A percentile compares a stretch with the other conserved stretches of the same genome.
phyloP scores from a whole-genome alignment of 2,888 invertebrate species.

The Marasmarcha lunaedactyla region DNA sequence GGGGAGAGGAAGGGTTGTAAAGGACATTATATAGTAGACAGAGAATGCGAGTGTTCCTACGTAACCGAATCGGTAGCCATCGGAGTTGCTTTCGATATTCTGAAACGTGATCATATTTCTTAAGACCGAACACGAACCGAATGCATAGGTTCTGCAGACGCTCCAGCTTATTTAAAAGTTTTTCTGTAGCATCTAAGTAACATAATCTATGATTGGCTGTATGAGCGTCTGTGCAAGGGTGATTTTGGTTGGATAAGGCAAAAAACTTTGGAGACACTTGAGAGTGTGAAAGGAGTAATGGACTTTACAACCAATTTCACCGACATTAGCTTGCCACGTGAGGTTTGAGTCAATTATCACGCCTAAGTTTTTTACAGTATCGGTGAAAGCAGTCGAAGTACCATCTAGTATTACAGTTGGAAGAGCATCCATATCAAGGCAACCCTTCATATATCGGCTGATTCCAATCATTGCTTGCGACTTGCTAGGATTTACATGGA shows the following conservation, averaged over 20 bases:
- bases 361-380: neutral
- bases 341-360: neutral
- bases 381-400: neutral
- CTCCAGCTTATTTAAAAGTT: constrained; percentile 2
- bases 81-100: constrained; percentile 1
- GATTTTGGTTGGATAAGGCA: neutral
- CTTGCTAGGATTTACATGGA: neutral
- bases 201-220: constrained; percentile 3
- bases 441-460: neutral
- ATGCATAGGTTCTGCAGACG: constrained; percentile 2
- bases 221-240: neutral
- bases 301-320: neutral
- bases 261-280: neutral
- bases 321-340: neutral
- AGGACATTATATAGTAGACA: neutral
- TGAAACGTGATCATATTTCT: constrained; percentile 5
- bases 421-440: neutral
- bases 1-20: neutral
- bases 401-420: neutral
- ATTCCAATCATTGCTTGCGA: neutral
- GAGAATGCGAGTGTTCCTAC: neutral
- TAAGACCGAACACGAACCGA: constrained; percentile 2
- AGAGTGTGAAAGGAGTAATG: neutral
- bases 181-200: constrained; percentile 2
- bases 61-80: constrained; percentile 5